Percentiles rank a stretch among this genome's conserved stretches.
Conservation (phyloP, 1,140 invertebrate genomes). For the Bombus soroeensis region DNA sequence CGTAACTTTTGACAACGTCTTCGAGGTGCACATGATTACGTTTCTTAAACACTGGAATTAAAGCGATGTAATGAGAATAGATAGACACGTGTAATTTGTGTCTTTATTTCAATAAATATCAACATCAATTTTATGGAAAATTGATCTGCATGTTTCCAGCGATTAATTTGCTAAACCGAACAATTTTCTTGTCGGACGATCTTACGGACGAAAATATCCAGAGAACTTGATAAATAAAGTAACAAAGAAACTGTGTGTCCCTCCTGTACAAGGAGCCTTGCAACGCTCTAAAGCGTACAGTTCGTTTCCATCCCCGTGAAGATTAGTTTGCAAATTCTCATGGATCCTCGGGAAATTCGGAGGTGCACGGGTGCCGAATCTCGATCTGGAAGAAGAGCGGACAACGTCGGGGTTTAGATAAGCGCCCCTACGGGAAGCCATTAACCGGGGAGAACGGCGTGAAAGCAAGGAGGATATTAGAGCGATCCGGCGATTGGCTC, state of each 20-base stretch:
- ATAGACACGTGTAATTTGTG: neutral
- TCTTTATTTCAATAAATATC: neutral
- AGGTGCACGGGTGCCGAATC: neutral
- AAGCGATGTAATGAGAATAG: neutral
- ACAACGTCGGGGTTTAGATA: slow-evolving; percentile 11
- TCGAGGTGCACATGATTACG: too few species aligned
- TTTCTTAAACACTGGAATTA: neutral
- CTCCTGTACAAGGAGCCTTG: neutral
- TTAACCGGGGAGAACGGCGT: slow-evolving; percentile 48
- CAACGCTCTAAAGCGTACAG: neutral
- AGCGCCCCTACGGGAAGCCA: slow-evolving; percentile 30
- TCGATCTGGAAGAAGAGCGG: slow-evolving; percentile 1
- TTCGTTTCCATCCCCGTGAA: neutral
- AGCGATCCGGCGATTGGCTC: slow-evolving; percentile 62
- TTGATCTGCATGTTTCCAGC: neutral
- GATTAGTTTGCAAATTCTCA: neutral
- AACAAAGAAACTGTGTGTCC: neutral
- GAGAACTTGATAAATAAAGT: too few species aligned
- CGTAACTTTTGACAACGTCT: too few species aligned
- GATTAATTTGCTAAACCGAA: too few species aligned
- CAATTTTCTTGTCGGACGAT: neutral
- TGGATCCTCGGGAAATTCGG: neutral
- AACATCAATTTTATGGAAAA: neutral
- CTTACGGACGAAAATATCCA: too few species aligned
- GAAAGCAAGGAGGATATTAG: slow-evolving; percentile 62